These are phyloP conservation scores for Sicus ferrugineus DNA, from an alignment of 2,888 invertebrate genomes.

Conservation along the genomic window DNA sequence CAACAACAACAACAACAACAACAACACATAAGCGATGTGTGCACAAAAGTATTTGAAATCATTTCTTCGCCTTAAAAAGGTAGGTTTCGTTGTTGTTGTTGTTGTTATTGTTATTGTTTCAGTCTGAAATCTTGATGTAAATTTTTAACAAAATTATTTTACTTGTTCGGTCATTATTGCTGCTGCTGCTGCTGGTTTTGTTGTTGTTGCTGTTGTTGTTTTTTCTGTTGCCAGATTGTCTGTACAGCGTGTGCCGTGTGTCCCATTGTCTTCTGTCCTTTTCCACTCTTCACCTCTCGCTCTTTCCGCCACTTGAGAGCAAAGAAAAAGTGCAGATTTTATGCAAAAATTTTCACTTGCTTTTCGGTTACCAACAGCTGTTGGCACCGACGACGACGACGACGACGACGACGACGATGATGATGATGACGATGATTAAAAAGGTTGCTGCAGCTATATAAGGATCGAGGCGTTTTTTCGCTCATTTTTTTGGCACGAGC, in stretches of 20 bases:
- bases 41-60: slow-evolving; percentile 11
- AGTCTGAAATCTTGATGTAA: slow-evolving; percentile 34
- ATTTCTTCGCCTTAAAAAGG: slow-evolving; percentile 17
- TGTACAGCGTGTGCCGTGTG: slow-evolving; percentile 27
- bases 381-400: no score
- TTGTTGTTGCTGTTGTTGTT: slow-evolving; percentile 33
- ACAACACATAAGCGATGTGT: no score
- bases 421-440: not conserved
- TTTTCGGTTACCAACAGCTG: not conserved
- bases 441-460: not conserved
- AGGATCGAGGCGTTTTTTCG: not conserved
- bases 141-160: not conserved
- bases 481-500: not conserved
- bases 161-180: slow-evolving; percentile 25
- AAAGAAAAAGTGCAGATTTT: not conserved
- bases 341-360: slow-evolving; percentile 27
- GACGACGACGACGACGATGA: no score
- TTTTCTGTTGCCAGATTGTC: slow-evolving; percentile 27
- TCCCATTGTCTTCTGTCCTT: slow-evolving; percentile 20
- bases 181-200: slow-evolving; percentile 26
- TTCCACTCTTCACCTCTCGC: not conserved
- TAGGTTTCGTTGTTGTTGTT: not conserved
- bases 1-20: not conserved
- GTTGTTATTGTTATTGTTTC: slow-evolving; percentile 6
- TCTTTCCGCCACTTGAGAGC: not conserved